These are phyloP conservation scores for Corythornis leucogaster DNA, from an alignment of 2,797 vertebrate species.

Conservation along the genomic window DNA sequence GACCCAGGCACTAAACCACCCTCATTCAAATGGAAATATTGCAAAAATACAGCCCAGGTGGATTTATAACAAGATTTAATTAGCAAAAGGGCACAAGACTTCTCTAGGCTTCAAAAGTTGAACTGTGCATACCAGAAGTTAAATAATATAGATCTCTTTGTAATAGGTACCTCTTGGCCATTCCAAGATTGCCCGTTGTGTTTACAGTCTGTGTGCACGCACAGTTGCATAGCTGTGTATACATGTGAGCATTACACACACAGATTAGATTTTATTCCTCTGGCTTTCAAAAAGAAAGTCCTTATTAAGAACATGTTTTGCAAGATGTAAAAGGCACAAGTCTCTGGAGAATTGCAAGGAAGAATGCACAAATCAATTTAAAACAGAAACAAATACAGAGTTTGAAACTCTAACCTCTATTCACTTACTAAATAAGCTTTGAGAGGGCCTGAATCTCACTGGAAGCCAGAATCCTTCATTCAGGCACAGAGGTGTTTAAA, in stretches of 20 bases:
- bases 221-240: neutral
- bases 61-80: slow-evolving; percentile 70
- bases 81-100: slow-evolving; percentile 53
- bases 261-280: neutral
- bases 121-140: neutral
- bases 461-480: neutral
- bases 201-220: neutral
- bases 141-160: neutral
- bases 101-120: neutral
- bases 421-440: neutral
- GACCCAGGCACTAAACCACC: slow-evolving; percentile 2
- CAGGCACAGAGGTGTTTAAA: neutral
- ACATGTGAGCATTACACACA: neutral
- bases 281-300: neutral
- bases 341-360: neutral
- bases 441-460: neutral
- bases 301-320: neutral
- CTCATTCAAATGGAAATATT: slow-evolving; percentile 60
- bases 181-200: neutral
- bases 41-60: slow-evolving; percentile 59
- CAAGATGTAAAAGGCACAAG: neutral
- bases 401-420: neutral
- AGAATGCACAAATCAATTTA: neutral
- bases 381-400: neutral
- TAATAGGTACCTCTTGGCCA: neutral